Evolutionary conservation across 2,888 invertebrate species (phyloP).

Genomic region (Chorisops tibialis): DNA sequence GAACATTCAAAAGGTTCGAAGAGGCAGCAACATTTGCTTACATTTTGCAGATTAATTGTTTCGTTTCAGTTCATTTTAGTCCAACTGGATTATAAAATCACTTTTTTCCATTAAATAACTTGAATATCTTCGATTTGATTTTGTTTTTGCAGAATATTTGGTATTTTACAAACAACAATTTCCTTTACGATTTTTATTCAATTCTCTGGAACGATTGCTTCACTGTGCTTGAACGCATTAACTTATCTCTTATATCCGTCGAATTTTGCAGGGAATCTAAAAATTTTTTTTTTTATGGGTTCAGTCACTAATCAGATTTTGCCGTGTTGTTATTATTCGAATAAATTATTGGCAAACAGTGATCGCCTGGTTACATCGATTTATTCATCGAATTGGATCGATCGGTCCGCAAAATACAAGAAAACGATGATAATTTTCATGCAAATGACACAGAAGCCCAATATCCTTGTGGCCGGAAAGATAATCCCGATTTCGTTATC

Average conservation of each 20-base stretch:
- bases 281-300: not conserved
- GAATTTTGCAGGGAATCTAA: not conserved
- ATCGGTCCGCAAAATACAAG: conserved; percentile 13
- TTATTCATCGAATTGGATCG: conserved; percentile 19
- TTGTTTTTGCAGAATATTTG: conserved; percentile 6
- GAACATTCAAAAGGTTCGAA: no score
- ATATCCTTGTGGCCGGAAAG: conserved; percentile 19
- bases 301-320: not conserved
- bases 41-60: not conserved
- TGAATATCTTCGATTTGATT: not conserved
- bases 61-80: no score
- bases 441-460: conserved; percentile 14
- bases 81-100: no score
- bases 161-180: conserved; percentile 1
- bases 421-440: conserved; percentile 24
- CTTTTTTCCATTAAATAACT: no score
- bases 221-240: not conserved
- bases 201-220: not conserved
- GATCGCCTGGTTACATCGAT: conserved; percentile 17
- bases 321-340: conserved; percentile 23
- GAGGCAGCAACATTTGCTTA: not conserved
- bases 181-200: conserved; percentile 7
- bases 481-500: conserved; percentile 9
- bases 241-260: not conserved
- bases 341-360: conserved; percentile 3